Evolutionary conservation across 2,113 vertebrate genomes (phyloP), one percentile per base, ranked within the genome.

Genomic region (Lepisosteus oculatus): DNA sequence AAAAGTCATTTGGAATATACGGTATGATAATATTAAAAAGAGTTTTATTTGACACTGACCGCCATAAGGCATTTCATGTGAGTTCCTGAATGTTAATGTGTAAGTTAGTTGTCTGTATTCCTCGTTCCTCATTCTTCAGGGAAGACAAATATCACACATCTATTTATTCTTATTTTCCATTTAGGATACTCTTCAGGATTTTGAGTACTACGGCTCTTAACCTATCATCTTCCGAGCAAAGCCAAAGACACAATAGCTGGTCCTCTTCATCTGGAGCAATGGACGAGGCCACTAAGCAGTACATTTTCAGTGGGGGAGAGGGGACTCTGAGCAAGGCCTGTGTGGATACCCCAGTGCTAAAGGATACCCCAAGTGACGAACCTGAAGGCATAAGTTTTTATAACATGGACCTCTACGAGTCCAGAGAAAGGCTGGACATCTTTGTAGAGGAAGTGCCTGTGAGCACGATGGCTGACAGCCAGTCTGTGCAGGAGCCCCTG

Each of bases 351-450:
- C 70, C 77, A 42, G 14, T 54, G 41, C 73, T 73, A 43, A 67
- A 29, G 57, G 75, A 78, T 3, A 12, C 78, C 3, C 3, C 74
- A 74, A 79, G 76, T 12, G 61, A 59, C n/a, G 57, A 78, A 61
- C 55, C 55, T 12, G 77, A 71, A 76, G 82, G 85, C 15, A 76
- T 87, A 65, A 75, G 72, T 56, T 87, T 84, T 67, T 88, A 89
- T 72, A 82, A 88, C 42, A 88, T 91, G 90, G 95, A 95, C 71
- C 87, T 92, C 72, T 92, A 87, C 67, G 94, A 94, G 73, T 86
- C 91, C 64, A 84, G 86, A 47, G 89, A 87, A n/a, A 81, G 83
- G 17, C 81, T 94, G 73, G 88, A 85, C 62, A 84, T 89, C 77
- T 94, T 95, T 61, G 76, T 86, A 0, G 91, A 93, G 80, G 93